phyloP scores from a whole-genome alignment of 1,140 invertebrate genomes.

The Diploscapter pachys region DNA sequence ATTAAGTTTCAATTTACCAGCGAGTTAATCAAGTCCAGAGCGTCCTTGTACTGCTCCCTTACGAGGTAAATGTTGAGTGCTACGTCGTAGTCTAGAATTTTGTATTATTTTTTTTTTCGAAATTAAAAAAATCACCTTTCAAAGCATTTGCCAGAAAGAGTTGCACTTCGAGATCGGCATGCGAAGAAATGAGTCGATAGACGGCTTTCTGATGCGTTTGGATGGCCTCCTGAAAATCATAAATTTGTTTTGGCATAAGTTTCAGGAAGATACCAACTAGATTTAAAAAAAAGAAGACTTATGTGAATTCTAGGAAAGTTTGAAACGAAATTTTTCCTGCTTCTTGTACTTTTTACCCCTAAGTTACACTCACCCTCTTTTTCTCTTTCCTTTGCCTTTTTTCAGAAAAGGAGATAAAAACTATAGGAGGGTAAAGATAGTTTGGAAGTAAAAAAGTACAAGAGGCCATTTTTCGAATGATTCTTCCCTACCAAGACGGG shows the following conservation, averaged over 20 bases:
- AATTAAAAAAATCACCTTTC: slow-evolving; percentile 22
- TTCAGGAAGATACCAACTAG: no score
- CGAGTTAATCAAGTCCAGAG: slow-evolving; percentile 21
- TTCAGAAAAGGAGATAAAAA: background rate
- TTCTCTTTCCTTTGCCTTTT: no score
- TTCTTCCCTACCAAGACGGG: slow-evolving; percentile 6
- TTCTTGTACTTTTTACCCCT: background rate
- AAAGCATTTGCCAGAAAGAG: slow-evolving; percentile 33
- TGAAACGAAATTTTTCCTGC: background rate
- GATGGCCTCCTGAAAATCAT: slow-evolving; percentile 26
- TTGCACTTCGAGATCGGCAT: slow-evolving; percentile 38
- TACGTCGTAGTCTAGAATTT: slow-evolving; percentile 30
- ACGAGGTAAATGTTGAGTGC: slow-evolving; percentile 27
- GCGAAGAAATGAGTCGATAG: slow-evolving; percentile 32
- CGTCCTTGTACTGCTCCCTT: slow-evolving; percentile 32
- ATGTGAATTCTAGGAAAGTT: background rate
- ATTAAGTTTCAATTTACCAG: no score
- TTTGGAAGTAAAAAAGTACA: no score
- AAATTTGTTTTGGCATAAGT: background rate
- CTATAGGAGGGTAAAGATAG: no score
- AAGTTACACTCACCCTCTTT: no score
- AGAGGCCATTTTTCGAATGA: no score
- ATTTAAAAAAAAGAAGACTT: no score
- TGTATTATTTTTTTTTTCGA: background rate
- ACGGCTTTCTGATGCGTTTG: slow-evolving; percentile 31